A percentile compares a stretch with the other conserved stretches of the same genome.
phyloP scores from a whole-genome alignment of 1,140 invertebrate species.

The Zaprionus lachaisei region DNA sequence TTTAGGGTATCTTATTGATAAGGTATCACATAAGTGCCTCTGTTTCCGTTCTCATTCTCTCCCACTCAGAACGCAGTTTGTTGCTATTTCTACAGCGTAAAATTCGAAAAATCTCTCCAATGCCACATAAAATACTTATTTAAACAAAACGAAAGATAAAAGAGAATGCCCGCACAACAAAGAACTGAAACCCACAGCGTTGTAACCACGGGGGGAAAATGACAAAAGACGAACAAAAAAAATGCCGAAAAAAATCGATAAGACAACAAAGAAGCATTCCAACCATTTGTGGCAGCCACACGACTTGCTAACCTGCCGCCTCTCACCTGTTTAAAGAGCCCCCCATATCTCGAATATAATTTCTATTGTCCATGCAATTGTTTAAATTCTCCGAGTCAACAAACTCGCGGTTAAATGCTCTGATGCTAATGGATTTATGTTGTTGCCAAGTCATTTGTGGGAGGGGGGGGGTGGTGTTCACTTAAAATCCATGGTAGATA shows the following conservation, averaged over 20 bases:
- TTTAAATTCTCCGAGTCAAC: constrained; percentile 27
- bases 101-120: constrained; percentile 33
- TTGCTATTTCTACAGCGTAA: constrained; percentile 6
- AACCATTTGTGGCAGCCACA: constrained; percentile 38
- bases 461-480: constrained; percentile 10
- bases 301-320: not conserved
- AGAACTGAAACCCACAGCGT: constrained; percentile 16
- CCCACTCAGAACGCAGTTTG: not conserved
- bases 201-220: constrained; percentile 13
- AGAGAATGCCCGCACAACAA: constrained; percentile 40
- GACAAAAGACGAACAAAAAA: constrained; percentile 10
- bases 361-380: constrained; percentile 30
- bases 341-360: constrained; percentile 23
- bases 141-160: constrained; percentile 39
- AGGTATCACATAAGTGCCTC: not conserved
- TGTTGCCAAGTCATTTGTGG: constrained; percentile 43
- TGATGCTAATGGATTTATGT: constrained; percentile 56
- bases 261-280: constrained; percentile 51
- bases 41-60: not conserved
- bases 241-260: constrained; percentile 65
- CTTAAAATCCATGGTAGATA: constrained; percentile 33
- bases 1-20: not conserved
- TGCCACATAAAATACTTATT: constrained; percentile 28
- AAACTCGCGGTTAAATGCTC: constrained; percentile 28
- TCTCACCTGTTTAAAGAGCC: constrained; percentile 14